A percentile compares a stretch with the other conserved stretches of the same genome.
Evolutionary conservation across 2,888 invertebrate species (phyloP).

Genomic region (Endotricha flammealis): DNA sequence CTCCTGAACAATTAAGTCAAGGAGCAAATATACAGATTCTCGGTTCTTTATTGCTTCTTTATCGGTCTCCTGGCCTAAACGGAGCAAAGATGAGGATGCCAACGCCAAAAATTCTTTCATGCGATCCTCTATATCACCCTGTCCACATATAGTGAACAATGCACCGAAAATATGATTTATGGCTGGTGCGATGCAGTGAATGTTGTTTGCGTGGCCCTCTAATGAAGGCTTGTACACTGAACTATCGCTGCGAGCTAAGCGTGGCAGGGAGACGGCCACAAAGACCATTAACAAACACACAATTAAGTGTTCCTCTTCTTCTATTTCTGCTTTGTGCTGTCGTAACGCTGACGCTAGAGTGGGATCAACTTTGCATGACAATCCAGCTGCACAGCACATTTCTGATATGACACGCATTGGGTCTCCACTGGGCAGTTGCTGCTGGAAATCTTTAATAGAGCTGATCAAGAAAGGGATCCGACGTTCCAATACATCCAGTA

Average conservation of each 20-base stretch:
- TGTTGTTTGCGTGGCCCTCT: slow-evolving; percentile 98
- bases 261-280: slow-evolving; percentile 97
- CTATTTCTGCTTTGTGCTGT: slow-evolving; percentile 91
- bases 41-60: slow-evolving; percentile 95
- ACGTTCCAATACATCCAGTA: slow-evolving; percentile 94
- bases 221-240: slow-evolving; percentile 92
- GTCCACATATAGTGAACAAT: slow-evolving; percentile 96
- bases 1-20: slow-evolving; percentile 98
- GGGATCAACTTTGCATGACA: slow-evolving; percentile 96
- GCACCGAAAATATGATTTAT: slow-evolving; percentile 98
- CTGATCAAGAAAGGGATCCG: slow-evolving; percentile 97
- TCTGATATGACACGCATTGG: slow-evolving; percentile 95
- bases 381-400: slow-evolving; percentile 97
- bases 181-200: slow-evolving; percentile 98
- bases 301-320: slow-evolving; percentile 94
- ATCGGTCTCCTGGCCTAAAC: slow-evolving; percentile 96
- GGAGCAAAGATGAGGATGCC: slow-evolving; percentile 95
- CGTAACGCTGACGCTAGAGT: slow-evolving; percentile 93
- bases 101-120: slow-evolving; percentile 97
- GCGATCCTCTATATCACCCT: slow-evolving; percentile 97
- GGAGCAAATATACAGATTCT: slow-evolving; percentile 96
- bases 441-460: slow-evolving; percentile 95
- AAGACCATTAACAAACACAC: slow-evolving; percentile 99
- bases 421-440: slow-evolving; percentile 93
- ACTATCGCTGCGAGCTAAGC: slow-evolving; percentile 92